These are phyloP conservation scores for Rutilus rutilus DNA, from an alignment of 2,113 vertebrate species.

Conservation along the genomic window DNA sequence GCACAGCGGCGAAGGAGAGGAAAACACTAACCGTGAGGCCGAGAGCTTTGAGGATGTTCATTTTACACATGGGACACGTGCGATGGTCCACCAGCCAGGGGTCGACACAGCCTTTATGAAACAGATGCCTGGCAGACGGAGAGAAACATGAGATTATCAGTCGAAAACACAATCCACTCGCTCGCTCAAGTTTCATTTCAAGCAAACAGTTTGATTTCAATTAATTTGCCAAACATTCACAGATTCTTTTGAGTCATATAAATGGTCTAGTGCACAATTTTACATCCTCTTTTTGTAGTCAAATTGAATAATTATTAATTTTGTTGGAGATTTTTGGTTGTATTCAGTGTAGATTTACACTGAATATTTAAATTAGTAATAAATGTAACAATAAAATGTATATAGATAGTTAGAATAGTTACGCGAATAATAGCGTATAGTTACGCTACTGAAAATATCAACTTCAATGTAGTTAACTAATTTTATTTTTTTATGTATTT, in stretches of 20 bases:
- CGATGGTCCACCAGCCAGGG: conserved; percentile 97
- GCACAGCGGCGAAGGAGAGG: background rate
- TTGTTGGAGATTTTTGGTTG: background rate
- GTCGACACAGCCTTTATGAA: conserved; percentile 98
- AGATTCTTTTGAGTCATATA: too few species aligned
- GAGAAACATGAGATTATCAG: background rate
- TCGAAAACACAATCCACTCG: background rate
- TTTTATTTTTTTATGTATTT: too few species aligned
- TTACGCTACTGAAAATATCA: too few species aligned
- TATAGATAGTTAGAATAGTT: too few species aligned
- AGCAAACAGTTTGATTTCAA: too few species aligned
- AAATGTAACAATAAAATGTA: too few species aligned
- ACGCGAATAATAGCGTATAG: too few species aligned
- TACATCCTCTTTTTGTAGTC: background rate
- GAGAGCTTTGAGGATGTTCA: conserved; percentile 98
- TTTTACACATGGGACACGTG: conserved; percentile 99
- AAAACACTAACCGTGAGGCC: conserved; percentile 87
- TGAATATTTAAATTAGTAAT: too few species aligned
- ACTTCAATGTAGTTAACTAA: too few species aligned
- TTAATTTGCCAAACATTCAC: too few species aligned
- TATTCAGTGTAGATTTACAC: too few species aligned
- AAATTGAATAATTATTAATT: background rate
- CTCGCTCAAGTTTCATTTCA: too few species aligned
- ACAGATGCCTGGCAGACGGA: conserved; percentile 86
- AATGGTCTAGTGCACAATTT: background rate